Percentiles rank a stretch among this genome's conserved stretches.
Conservation (phyloP, 2,113 vertebrate genomes). For the Pithys albifrons region DNA sequence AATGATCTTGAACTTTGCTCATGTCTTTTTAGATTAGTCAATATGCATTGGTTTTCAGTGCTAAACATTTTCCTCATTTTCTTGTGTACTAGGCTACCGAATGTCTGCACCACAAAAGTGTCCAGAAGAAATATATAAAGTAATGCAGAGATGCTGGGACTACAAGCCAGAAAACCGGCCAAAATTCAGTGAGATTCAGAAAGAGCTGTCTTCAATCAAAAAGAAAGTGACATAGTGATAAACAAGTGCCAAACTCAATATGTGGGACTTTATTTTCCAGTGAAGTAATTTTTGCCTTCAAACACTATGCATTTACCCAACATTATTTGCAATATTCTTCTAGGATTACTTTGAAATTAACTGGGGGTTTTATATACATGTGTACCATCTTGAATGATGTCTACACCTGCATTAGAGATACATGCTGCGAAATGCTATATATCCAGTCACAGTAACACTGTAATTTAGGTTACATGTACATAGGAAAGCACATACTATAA, state of each 20-base stretch:
- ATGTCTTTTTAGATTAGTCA: neutral
- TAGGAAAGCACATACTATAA: constrained; percentile 47
- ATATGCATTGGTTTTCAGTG: neutral
- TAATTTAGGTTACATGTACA: constrained; percentile 57
- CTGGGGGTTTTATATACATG: constrained; percentile 5
- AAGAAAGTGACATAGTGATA: constrained; percentile 80
- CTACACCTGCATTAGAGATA: constrained; percentile 43
- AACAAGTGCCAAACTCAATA: neutral
- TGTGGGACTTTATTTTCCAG: constrained; percentile 50
- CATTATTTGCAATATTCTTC: constrained; percentile 64
- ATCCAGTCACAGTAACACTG: constrained; percentile 42
- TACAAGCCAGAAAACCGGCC: constrained; percentile 94
- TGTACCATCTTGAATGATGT: constrained; percentile 41
- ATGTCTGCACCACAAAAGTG: constrained; percentile 95
- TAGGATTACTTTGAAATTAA: constrained; percentile 66
- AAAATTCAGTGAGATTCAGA: constrained; percentile 90
- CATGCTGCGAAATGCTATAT: constrained; percentile 28
- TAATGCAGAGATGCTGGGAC: constrained; percentile 96
- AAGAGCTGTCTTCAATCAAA: constrained; percentile 86
- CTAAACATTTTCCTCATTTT: neutral
- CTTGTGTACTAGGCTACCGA: constrained; percentile 83
- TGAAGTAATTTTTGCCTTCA: constrained; percentile 50
- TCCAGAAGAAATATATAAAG: constrained; percentile 91
- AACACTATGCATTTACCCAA: constrained; percentile 57
- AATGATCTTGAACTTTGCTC: neutral